Base-by-base conservation (phyloP, 2,888 invertebrate species). In the Folsomia manolachei region DNA sequence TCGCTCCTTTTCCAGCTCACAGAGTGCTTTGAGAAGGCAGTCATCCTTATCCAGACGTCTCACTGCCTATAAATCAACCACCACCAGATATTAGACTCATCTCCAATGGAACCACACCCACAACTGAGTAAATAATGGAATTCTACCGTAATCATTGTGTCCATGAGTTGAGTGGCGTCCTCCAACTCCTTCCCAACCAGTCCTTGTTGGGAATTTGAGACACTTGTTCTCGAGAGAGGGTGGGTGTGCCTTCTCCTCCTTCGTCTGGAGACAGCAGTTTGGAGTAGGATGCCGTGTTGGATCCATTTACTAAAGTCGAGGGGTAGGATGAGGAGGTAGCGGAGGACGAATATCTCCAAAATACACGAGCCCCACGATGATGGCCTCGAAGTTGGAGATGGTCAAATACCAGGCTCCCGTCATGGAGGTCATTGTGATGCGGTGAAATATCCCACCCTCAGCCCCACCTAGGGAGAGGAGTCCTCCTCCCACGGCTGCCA, bases 381-480 rank as follows among this genome's bases (percentile, higher is more conserved):
- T 63, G 1, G 71, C 74, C 65, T 77, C 76, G 39, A 77, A 73
- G n/a, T 71, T 72, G 25, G 23, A 56, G 1, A 75, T 39, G 2
- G 64, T 65, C 18, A 63, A 67, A 56, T 77, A 75, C 76, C 76
- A 77, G 1, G 72, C 62, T 9, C 74, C 64, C 11, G 78, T 77
- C 75, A 78, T 75, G 23, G 74, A 74, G 14, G 78, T 78, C 78
- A 78, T 78, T 60, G 78, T 78, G n/a, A 78, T 72, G 53, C 78
- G 51, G 9, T 74, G 27, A 63, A 76, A 78, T 39, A 78, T 73
- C 63, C 75, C 76, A 24, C 51, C 74, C 1, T 74, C 66, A 0
- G 60, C 70, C 39, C 39, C 39, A 39, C 39, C 39, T 14, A 39
- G 7, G 4, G 14, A 39, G 4, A 39, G 39, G n/a, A n/a, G n/a